Evolutionary conservation across 2,797 vertebrate species (phyloP).

Genomic region (Mormyrus proboscirostris): DNA sequence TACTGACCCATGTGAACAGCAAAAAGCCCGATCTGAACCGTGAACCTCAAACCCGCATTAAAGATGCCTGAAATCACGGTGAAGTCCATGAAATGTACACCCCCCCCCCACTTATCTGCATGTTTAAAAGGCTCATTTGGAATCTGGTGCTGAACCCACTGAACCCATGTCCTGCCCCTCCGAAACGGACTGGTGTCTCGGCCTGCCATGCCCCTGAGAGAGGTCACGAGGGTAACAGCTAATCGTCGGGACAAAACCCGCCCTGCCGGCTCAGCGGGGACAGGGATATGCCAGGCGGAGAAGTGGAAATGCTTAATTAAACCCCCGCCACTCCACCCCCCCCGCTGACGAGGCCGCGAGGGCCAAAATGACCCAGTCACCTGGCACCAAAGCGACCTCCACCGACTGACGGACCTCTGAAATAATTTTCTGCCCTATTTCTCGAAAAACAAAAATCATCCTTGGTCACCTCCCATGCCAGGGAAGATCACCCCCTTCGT

Average conservation of each 20-base stretch:
- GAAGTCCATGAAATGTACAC: not conserved
- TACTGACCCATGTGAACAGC: not conserved
- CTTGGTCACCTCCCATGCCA: not conserved
- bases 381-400: not conserved
- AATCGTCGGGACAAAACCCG: conserved; percentile 36
- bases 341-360: not conserved
- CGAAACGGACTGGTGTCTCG: not conserved
- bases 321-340: conserved; percentile 2
- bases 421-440: conserved; percentile 20
- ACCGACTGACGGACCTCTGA: not conserved
- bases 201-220: conserved; percentile 12
- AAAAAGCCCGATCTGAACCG: not conserved
- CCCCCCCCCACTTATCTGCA: not conserved
- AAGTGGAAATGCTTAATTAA: conserved; percentile 29
- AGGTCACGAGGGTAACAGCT: not conserved
- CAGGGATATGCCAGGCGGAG: conserved; percentile 27
- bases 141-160: not conserved
- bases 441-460: not conserved
- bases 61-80: not conserved
- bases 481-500: conserved; percentile 3
- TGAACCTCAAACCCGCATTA: not conserved
- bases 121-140: conserved; percentile 1
- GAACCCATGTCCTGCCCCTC: not conserved
- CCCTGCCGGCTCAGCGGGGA: conserved; percentile 10
- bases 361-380: conserved; percentile 1